A percentile compares a stretch with the other conserved stretches of the same genome.
Conservation (phyloP, 2,888 invertebrate genomes). For the Coenonympha glycerion region DNA sequence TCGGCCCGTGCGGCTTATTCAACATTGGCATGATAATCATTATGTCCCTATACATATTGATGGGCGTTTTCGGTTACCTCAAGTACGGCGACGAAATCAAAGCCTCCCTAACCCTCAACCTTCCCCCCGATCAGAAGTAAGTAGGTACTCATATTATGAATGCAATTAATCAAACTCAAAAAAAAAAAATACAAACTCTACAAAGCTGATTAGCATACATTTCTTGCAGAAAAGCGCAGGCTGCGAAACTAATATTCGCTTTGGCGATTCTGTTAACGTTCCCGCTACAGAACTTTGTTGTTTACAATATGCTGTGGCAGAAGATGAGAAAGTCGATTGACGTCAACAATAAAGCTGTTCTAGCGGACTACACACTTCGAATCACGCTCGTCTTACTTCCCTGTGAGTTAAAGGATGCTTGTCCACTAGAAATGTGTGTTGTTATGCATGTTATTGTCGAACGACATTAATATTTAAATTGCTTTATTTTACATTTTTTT, state of each 20-base stretch:
- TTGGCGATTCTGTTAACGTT: constrained; percentile 87
- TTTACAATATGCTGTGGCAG: constrained; percentile 85
- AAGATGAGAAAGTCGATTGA: constrained; percentile 43
- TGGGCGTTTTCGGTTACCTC: constrained; percentile 92
- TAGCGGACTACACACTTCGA: constrained; percentile 39
- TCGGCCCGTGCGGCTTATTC: constrained; percentile 84
- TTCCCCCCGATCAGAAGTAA: constrained; percentile 80
- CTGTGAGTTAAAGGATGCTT: too few species aligned
- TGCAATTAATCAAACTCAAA: background rate
- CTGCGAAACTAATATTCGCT: constrained; percentile 78
- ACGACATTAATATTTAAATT: too few species aligned
- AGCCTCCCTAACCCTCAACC: constrained; percentile 90
- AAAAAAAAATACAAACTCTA: background rate
- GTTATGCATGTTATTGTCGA: too few species aligned
- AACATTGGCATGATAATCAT: constrained; percentile 87
- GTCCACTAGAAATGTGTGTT: too few species aligned
- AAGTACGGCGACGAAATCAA: constrained; percentile 82
- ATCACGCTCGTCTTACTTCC: constrained; percentile 42
- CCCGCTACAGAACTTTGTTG: constrained; percentile 92
- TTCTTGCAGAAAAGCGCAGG: constrained; percentile 77
- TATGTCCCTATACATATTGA: constrained; percentile 81
- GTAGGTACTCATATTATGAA: constrained; percentile 28
- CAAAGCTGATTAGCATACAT: constrained; percentile 5
- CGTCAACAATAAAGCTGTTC: constrained; percentile 38
- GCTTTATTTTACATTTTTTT: too few species aligned